phyloP scores from a whole-genome alignment of 2,797 vertebrate genomes.

The Aldrovandia affinis region DNA sequence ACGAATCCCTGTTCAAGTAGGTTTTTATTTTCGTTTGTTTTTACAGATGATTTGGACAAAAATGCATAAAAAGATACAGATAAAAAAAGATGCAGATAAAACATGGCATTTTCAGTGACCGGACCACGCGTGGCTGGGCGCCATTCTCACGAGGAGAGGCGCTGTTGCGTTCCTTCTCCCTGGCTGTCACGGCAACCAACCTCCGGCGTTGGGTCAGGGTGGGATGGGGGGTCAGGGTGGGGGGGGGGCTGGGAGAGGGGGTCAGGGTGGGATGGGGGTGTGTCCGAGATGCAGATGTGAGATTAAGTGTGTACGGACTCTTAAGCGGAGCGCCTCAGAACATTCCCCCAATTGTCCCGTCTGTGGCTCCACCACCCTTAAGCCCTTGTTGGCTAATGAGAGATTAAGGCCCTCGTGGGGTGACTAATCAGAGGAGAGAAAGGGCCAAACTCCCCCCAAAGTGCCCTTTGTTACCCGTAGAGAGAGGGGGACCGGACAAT shows the following conservation, averaged over 20 bases:
- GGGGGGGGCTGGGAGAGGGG: slow-evolving; percentile 23
- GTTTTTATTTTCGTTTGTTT: background rate
- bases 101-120: background rate
- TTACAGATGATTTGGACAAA: no score
- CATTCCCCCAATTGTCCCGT: slow-evolving; percentile 28
- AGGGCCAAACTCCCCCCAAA: background rate
- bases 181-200: background rate
- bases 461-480: slow-evolving; percentile 19
- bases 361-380: slow-evolving; percentile 28
- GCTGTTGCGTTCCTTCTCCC: background rate
- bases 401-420: slow-evolving; percentile 36
- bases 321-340: slow-evolving; percentile 10
- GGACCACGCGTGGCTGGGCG: no score
- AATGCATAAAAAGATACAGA: no score
- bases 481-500: slow-evolving; percentile 10
- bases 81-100: no score
- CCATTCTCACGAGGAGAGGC: background rate
- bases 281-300: background rate
- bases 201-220: background rate
- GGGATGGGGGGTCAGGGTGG: background rate
- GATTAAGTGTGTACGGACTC: slow-evolving; percentile 14
- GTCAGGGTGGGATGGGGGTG: background rate
- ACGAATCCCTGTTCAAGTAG: background rate
- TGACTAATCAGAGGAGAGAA: slow-evolving; percentile 33
- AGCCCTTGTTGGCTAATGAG: slow-evolving; percentile 41